Conservation (phyloP, 1,140 invertebrate genomes). For the Tribolium madens region DNA sequence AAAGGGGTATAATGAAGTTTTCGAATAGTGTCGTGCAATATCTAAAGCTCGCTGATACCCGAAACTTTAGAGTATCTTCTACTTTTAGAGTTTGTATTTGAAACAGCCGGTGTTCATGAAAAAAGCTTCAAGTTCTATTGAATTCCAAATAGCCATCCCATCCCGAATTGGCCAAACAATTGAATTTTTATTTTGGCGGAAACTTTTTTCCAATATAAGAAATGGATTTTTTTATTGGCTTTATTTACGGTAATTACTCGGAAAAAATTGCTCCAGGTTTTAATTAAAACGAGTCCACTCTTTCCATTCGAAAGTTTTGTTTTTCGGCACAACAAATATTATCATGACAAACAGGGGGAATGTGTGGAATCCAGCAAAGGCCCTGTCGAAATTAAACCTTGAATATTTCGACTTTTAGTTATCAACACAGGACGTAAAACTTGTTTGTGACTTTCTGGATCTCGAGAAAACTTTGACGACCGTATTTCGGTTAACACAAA, state of each 20-base stretch:
- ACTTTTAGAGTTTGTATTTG: constrained; percentile 43
- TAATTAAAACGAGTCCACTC: background rate
- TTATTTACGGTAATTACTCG: constrained; percentile 24
- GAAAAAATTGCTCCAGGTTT: background rate
- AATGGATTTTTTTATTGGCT: constrained; percentile 31
- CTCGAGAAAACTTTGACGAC: background rate
- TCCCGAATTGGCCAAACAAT: constrained; percentile 35
- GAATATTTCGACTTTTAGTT: constrained; percentile 13
- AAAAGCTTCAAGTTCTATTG: constrained; percentile 40
- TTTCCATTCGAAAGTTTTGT: constrained; percentile 4
- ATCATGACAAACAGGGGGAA: constrained; percentile 11
- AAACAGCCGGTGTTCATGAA: constrained; percentile 41
- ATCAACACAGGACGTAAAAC: background rate
- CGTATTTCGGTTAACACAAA: background rate
- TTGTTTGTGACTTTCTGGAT: constrained; percentile 2
- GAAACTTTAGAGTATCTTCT: constrained; percentile 44
- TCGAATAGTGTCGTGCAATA: constrained; percentile 38
- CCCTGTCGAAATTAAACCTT: constrained; percentile 14
- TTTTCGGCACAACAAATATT: constrained; percentile 2
- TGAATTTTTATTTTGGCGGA: constrained; percentile 34
- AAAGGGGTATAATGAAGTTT: constrained; percentile 37
- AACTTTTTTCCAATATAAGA: constrained; percentile 38
- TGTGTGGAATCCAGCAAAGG: constrained; percentile 1
- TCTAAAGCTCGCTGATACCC: constrained; percentile 31
- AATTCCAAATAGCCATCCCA: constrained; percentile 41